phyloP scores from a whole-genome alignment of 2,888 invertebrate species.

The Altica lythri region DNA sequence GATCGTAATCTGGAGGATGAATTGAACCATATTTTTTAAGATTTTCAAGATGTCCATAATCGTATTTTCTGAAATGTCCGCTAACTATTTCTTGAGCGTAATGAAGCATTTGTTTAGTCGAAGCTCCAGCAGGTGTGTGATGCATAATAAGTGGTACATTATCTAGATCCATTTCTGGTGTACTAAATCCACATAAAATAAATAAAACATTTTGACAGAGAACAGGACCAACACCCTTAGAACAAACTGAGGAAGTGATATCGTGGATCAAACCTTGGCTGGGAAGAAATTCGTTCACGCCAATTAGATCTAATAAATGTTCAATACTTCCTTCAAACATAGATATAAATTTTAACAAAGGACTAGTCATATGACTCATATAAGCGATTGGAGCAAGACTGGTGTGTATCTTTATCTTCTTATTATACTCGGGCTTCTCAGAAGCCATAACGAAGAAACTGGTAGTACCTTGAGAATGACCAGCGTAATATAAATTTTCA shows the following conservation, averaged over 20 bases:
- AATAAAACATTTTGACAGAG: too few relatives aligned
- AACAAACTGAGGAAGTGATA: constrained; percentile 39
- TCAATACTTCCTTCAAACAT: constrained; percentile 30
- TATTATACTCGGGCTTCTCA: constrained; percentile 67
- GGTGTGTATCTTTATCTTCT: constrained; percentile 68
- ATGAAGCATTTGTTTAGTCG: too few relatives aligned
- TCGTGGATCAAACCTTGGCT: constrained; percentile 44
- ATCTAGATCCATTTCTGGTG: background rate
- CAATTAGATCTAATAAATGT: constrained; percentile 9
- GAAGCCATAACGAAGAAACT: constrained; percentile 71
- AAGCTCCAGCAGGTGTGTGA: constrained; percentile 50
- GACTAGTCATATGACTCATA: constrained; percentile 60
- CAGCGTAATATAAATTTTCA: constrained; percentile 72
- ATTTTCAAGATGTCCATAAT: too few relatives aligned
- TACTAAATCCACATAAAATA: too few relatives aligned
- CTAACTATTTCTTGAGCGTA: constrained; percentile 68
- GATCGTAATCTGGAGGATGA: constrained; percentile 56
- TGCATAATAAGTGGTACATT: constrained; percentile 24
- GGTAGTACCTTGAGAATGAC: constrained; percentile 81
- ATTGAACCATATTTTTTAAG: constrained; percentile 46
- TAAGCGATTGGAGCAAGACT: constrained; percentile 74
- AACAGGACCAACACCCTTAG: background rate
- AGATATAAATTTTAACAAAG: constrained; percentile 44
- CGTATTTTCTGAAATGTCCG: constrained; percentile 51
- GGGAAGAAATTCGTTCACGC: constrained; percentile 10